Evolutionary conservation across 2,113 vertebrate genomes (phyloP), one percentile per base, ranked within the genome.

Genomic region (Tachuris rubrigastra): DNA sequence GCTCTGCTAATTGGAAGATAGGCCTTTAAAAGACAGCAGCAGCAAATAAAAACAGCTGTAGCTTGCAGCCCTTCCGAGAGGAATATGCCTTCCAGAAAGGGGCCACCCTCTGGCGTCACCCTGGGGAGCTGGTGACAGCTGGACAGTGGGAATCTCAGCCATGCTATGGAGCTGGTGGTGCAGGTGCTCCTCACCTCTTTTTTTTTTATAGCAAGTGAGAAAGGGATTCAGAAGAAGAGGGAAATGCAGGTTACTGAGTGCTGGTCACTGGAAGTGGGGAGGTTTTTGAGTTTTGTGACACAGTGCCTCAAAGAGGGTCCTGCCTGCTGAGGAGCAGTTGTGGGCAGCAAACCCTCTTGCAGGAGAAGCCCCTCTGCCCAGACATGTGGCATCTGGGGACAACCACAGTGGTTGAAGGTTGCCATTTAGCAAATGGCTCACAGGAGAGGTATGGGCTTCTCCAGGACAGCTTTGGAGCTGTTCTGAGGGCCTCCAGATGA

Each of bases 1-100:
- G 98, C 98, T 98, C 96, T 96, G 97, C 98, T 98, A 97, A 98
- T 98, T 98, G 98, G 97, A 98, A 98, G 98, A 98, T 67, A 97
- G 97, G 96, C 97, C 97, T 97, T 98, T 97, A 98, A 97, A 98
- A 97, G 97, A 94, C 97, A 83, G 91, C 50, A 42, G 90, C 11
- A 28, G 97, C 98, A 97, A 97, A 97, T 91, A 95, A 94, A 96
- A 96, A 80, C 97, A 97, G 97, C 97, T 96, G 92, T 85, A 96
- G 93, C 90, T 60, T 33, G 60, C 75, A 84, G 78, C 56, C 72
- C 85, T 72, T 53, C 12, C 2, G 47, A 87, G 63, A 50, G 60
- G 56, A 74, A 22, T 2, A 28, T 7, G 12, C 10, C 46, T 39
- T 42, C 65, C 28, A 1, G 63, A 65, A 62, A 65, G 28, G 63